These are phyloP conservation scores for Oligia latruncula DNA, from an alignment of 2,888 invertebrate genomes.

Conservation along the genomic window DNA sequence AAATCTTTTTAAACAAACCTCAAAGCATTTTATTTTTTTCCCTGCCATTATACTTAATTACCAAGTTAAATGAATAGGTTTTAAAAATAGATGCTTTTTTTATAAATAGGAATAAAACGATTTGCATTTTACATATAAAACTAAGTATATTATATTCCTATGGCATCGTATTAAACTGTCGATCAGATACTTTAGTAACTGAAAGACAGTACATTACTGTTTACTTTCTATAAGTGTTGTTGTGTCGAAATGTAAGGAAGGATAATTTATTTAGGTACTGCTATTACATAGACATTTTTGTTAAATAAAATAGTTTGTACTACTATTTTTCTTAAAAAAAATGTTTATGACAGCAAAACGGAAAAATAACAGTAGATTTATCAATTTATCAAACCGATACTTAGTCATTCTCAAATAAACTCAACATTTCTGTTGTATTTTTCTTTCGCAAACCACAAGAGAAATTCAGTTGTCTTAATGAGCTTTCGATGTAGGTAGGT, in stretches of 20 bases:
- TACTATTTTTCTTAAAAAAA: not conserved
- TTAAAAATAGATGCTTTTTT: not conserved
- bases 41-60: too few relatives aligned
- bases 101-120: not conserved
- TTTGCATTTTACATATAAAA: not conserved
- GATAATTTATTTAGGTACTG: not conserved
- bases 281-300: too few relatives aligned
- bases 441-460: constrained; percentile 19
- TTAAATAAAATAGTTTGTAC: too few relatives aligned
- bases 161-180: not conserved
- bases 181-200: not conserved
- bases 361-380: not conserved
- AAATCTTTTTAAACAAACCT: not conserved
- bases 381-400: not conserved
- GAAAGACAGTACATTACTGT: not conserved
- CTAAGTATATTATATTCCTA: not conserved
- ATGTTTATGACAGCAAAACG: not conserved
- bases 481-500: constrained; percentile 33
- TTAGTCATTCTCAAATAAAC: constrained; percentile 1
- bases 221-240: not conserved
- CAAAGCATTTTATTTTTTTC: not conserved
- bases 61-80: not conserved
- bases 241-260: not conserved
- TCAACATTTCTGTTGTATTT: constrained; percentile 1
- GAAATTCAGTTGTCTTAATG: constrained; percentile 31